A percentile compares a stretch with the other conserved stretches of the same genome.
Evolutionary conservation across 1,140 invertebrate genomes (phyloP).

Genomic region (Drosophila athabasca): DNA sequence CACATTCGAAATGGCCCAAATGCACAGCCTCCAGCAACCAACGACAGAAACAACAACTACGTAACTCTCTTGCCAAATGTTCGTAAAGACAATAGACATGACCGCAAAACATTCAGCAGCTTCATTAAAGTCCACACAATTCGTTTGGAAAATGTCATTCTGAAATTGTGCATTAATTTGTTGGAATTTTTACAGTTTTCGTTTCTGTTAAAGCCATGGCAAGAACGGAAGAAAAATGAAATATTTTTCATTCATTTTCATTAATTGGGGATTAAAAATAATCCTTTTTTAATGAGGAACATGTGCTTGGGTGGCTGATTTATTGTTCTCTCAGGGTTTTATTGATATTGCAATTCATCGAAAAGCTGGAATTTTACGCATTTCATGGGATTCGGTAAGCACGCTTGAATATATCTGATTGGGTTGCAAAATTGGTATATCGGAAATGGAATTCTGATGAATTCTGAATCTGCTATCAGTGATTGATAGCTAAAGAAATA

Average conservation of each 20-base stretch:
- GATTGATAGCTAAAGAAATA: too few species aligned
- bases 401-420: too few species aligned
- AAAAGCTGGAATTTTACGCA: too few species aligned
- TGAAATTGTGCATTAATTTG: slow-evolving; percentile 17
- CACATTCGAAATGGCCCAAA: slow-evolving; percentile 30
- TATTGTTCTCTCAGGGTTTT: background rate
- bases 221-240: background rate
- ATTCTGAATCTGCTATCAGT: too few species aligned
- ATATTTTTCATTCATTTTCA: slow-evolving; percentile 2
- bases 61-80: slow-evolving; percentile 14
- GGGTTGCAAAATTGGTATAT: too few species aligned
- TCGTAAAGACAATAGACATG: slow-evolving; percentile 57
- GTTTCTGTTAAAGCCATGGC: slow-evolving; percentile 1
- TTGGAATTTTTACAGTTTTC: background rate
- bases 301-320: background rate
- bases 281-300: slow-evolving; percentile 3
- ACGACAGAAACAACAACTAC: slow-evolving; percentile 18
- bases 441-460: too few species aligned
- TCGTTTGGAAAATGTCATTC: slow-evolving; percentile 40
- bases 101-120: slow-evolving; percentile 70
- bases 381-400: too few species aligned
- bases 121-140: slow-evolving; percentile 68
- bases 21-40: slow-evolving; percentile 18
- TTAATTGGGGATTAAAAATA: background rate
- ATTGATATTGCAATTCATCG: too few species aligned